Conservation (phyloP, 1,140 invertebrate genomes). For the Drosophila nasuta region DNA sequence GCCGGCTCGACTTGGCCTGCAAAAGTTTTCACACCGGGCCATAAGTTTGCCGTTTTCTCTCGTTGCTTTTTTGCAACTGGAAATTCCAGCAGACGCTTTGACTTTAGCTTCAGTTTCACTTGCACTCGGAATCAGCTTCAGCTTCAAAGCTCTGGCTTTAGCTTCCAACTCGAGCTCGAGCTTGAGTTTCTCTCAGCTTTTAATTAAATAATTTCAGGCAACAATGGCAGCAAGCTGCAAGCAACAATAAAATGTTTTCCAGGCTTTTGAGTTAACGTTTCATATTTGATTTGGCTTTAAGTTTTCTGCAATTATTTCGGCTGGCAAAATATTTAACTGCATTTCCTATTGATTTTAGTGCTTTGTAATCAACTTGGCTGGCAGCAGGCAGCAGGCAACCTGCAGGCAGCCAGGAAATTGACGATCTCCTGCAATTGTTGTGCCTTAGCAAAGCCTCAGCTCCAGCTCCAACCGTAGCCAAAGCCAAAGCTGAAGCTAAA, state of each 20-base stretch:
- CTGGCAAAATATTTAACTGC: slow-evolving; percentile 82
- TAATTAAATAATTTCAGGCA: slow-evolving; percentile 78
- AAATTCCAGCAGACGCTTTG: slow-evolving; percentile 60
- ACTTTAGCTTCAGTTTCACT: slow-evolving; percentile 59
- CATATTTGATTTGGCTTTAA: slow-evolving; percentile 58
- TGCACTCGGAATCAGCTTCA: slow-evolving; percentile 9
- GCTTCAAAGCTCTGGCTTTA: neutral
- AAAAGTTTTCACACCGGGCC: slow-evolving; percentile 47
- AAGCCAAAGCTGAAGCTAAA: neutral
- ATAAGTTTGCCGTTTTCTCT: slow-evolving; percentile 47
- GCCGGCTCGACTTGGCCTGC: slow-evolving; percentile 11
- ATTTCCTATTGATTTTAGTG: slow-evolving; percentile 81
- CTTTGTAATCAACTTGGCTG: slow-evolving; percentile 73
- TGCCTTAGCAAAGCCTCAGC: slow-evolving; percentile 30
- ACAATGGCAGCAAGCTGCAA: slow-evolving; percentile 44
- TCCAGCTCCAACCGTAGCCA: slow-evolving; percentile 10
- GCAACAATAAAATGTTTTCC: slow-evolving; percentile 45
- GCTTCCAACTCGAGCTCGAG: slow-evolving; percentile 24
- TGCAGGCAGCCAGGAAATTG: slow-evolving; percentile 78
- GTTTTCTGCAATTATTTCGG: slow-evolving; percentile 70
- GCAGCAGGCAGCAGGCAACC: slow-evolving; percentile 25
- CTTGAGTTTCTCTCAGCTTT: slow-evolving; percentile 64
- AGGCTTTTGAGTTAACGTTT: slow-evolving; percentile 16
- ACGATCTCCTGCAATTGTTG: slow-evolving; percentile 78
- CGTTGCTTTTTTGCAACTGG: slow-evolving; percentile 25